These are phyloP conservation scores for Staurois parvus DNA, from an alignment of 2,797 vertebrate genomes.

Conservation along the genomic window DNA sequence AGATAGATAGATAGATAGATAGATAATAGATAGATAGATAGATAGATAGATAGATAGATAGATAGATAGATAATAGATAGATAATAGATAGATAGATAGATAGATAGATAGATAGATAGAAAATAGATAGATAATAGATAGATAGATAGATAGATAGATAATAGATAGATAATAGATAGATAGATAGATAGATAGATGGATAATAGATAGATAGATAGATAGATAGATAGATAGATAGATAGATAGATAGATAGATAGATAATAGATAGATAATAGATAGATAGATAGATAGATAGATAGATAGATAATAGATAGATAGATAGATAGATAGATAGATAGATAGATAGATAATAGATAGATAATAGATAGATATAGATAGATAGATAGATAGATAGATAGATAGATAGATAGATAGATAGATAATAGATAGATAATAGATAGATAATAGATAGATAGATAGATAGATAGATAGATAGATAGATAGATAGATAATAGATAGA, in stretches of 20 bases:
- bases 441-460: neutral
- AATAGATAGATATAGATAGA: no score
- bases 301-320: neutral
- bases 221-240: neutral
- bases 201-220: neutral
- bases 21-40: no score
- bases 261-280: no score
- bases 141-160: no score
- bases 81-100: constrained; percentile 1
- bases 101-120: neutral
- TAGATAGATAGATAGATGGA: constrained; percentile 2
- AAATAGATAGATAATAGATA: no score
- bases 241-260: no score
- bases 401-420: constrained; percentile 2
- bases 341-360: neutral
- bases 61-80: neutral
- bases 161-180: no score
- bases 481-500: no score
- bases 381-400: no score
- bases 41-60: neutral
- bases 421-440: neutral
- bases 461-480: neutral
- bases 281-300: neutral
- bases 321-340: neutral
- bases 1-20: no score